A percentile compares a stretch with the other conserved stretches of the same genome.
These are phyloP conservation scores for Drosophila maculinotata DNA, from an alignment of 2,888 invertebrate genomes.

Conservation along the genomic window DNA sequence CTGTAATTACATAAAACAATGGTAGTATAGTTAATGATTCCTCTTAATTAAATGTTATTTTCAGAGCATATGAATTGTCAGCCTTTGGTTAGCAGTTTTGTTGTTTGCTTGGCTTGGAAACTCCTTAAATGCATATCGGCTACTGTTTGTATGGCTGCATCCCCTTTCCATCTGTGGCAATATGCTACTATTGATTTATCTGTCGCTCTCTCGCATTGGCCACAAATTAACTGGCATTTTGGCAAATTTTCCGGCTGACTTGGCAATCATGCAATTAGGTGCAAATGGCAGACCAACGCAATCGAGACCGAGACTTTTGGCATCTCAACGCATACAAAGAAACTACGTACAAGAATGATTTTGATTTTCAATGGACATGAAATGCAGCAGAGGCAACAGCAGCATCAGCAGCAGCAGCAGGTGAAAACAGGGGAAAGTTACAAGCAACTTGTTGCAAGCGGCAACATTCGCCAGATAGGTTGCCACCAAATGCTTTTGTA, in stretches of 20 bases:
- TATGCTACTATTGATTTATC: constrained; percentile 39
- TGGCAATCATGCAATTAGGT: constrained; percentile 77
- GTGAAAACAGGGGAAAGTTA: constrained; percentile 11
- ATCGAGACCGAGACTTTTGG: constrained; percentile 9
- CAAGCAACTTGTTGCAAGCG: constrained; percentile 73
- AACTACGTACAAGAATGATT: constrained; percentile 16
- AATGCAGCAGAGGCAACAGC: constrained; percentile 10
- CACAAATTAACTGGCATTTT: constrained; percentile 69
- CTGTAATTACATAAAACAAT: neutral
- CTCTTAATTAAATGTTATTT: neutral
- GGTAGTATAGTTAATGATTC: no score
- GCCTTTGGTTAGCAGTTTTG: neutral
- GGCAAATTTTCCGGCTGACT: constrained; percentile 74
- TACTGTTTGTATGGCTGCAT: neutral
- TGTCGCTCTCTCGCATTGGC: constrained; percentile 33
- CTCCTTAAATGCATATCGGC: neutral
- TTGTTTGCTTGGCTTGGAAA: constrained; percentile 9
- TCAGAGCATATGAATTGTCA: no score
- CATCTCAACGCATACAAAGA: constrained; percentile 5
- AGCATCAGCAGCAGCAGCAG: constrained; percentile 2
- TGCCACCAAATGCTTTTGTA: constrained; percentile 26
- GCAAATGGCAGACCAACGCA: constrained; percentile 36
- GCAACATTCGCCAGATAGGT: constrained; percentile 18
- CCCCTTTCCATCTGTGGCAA: neutral
- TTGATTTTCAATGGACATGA: neutral